Base-by-base conservation (phyloP, 2,797 vertebrate species). In the Gambelia wislizenii region DNA sequence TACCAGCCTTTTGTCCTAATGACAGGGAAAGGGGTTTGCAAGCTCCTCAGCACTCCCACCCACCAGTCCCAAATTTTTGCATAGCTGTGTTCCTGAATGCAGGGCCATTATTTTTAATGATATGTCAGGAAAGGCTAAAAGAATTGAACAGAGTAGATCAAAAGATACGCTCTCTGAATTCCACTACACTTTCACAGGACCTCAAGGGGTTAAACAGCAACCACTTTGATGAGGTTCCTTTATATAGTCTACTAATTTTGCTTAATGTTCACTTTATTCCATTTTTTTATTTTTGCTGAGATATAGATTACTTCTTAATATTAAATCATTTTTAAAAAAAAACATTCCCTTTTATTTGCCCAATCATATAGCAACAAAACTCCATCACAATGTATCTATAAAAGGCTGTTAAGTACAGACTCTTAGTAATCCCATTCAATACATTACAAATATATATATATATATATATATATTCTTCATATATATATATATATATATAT, bases 91-190 rank as follows among this genome's bases (percentile, higher is more conserved):
- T 87, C 82, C 36, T 91, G 91, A 95, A 91, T 93, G 90, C 89
- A 95, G 92, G 80, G 85, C 94, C 84, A 90, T 95, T 94, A 94
- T 95, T 95, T 95, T 95, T 95, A 96, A 95, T 85, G 92, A 93
- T 92, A 93, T 82, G 83, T 95, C 95, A 87, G 92, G 90, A 90
- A 79, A 84, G 77, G 8, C 77, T 90, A 88, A 92, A 96, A 95
- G 92, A 96, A 94, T 90, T 93, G 92, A 84, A 0, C 87, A 85
- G 87, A 75, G 75, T 76, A 81, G 87, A 96, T 93, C 90, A 96
- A 92, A 75, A 82, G 91, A 92, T 89, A 87, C 36, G 69, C 69
- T 81, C 88, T 84, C 90, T 90, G 89, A 94, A 94, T 92, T 89
- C 88, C 92, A 89, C 76, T 91, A 90, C 90, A 91, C 88, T 79